phyloP scores from a whole-genome alignment of 2,888 invertebrate genomes.

The Drosophila basisetae region DNA sequence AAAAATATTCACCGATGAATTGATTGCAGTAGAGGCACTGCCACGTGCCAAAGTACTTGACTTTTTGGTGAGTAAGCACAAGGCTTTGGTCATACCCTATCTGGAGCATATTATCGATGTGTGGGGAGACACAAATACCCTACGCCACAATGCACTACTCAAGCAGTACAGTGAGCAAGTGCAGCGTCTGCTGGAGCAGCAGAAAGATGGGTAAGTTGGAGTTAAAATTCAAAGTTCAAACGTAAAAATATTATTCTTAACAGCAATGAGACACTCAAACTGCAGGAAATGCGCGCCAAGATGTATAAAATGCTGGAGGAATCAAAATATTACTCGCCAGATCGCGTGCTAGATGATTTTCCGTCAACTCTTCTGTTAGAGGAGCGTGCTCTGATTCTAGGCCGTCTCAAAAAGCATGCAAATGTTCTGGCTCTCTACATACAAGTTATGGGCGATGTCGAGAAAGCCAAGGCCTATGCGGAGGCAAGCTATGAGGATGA shows the following conservation, averaged over 20 bases:
- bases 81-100: conserved; percentile 94
- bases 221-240: neutral
- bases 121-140: conserved; percentile 94
- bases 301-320: conserved; percentile 92
- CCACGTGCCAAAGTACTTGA: conserved; percentile 95
- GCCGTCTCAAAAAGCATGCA: conserved; percentile 95
- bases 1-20: conserved; percentile 94
- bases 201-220: conserved; percentile 46
- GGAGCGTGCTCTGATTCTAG: conserved; percentile 97
- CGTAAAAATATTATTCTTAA: neutral
- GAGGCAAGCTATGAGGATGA: conserved; percentile 88
- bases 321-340: conserved; percentile 93
- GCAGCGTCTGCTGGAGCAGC: conserved; percentile 83
- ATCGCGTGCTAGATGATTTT: conserved; percentile 94
- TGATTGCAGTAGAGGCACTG: conserved; percentile 94
- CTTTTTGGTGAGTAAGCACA: conserved; percentile 93
- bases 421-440: conserved; percentile 97
- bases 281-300: conserved; percentile 86
- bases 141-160: conserved; percentile 96
- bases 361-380: conserved; percentile 94
- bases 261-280: conserved; percentile 57
- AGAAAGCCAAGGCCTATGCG: conserved; percentile 94
- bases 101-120: conserved; percentile 96
- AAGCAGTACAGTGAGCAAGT: conserved; percentile 94
- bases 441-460: conserved; percentile 93